These are phyloP conservation scores for Pogonomyrmex californicus DNA, from an alignment of 1,140 invertebrate species.

Conservation along the genomic window DNA sequence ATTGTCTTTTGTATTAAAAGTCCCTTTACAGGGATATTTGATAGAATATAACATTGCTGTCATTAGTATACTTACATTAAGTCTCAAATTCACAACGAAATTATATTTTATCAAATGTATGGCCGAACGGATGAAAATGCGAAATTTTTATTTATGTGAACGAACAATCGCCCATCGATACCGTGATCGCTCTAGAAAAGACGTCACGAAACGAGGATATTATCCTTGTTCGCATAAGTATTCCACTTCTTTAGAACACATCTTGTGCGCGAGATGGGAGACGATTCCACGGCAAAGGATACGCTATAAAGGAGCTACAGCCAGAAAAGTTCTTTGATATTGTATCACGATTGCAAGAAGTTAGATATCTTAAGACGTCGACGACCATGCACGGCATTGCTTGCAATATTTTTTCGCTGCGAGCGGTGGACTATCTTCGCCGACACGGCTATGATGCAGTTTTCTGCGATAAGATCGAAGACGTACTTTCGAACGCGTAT, in stretches of 20 bases:
- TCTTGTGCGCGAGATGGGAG: constrained; percentile 79
- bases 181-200: constrained; percentile 81
- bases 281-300: constrained; percentile 83
- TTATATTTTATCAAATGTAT: constrained; percentile 77
- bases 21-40: not conserved
- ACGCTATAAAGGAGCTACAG: constrained; percentile 78
- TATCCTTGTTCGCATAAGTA: constrained; percentile 11
- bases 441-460: constrained; percentile 47
- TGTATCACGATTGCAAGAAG: constrained; percentile 64
- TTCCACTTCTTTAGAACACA: constrained; percentile 72
- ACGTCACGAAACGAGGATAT: constrained; percentile 71
- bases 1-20: not conserved
- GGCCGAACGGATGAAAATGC: constrained; percentile 50
- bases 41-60: not conserved
- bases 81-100: constrained; percentile 79
- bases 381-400: not conserved
- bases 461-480: constrained; percentile 72
- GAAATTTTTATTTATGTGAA: constrained; percentile 59
- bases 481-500: constrained; percentile 49
- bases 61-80: not conserved
- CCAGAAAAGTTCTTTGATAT: constrained; percentile 76
- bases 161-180: constrained; percentile 18
- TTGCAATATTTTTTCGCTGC: not conserved
- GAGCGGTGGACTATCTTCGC: constrained; percentile 59
- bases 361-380: constrained; percentile 42